Evolutionary conservation across 2,113 vertebrate genomes (phyloP), one percentile per base, ranked within the genome.

Genomic region (Columbina picui): DNA sequence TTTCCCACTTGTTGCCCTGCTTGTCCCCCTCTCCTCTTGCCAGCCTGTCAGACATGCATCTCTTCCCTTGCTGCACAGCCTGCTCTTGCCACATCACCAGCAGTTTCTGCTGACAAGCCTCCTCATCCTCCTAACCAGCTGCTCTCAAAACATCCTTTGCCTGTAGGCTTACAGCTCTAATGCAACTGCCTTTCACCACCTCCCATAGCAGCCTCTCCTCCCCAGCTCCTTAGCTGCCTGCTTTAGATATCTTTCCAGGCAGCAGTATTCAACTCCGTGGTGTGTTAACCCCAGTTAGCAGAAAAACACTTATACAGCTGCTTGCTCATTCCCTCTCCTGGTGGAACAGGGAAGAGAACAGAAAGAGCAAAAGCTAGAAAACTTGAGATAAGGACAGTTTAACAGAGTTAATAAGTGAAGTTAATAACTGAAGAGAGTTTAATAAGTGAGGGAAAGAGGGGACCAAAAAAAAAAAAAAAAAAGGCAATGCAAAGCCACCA

Each of bases 381-480:
- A 41, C 19, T 80, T 0, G 1, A 80, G 34, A 84, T 64, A 92
- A 92, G 34, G 29, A 64, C 7, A 64, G 19, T 11, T 77, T 47
- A 89, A 64, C n/a, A 12, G 12, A n/a, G 49, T 49, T 87, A 89
- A n/a, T 43, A 61, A 92, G 49, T 32, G 32, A 94, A 70, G n/a
- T 41, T 83, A 89, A 23, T 67, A 70, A 53, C 13, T 10, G 4
- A 87, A 87, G 61, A 29, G 6, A 55, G 21, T 50, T 87, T 49
- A 86, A 53, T 53, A 61, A 68, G 25, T 7, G 36, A 68, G 25
- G 6, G n/a, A 83, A 70, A 43, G 50, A 14, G 9, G 5, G 3
- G 3, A 49, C 22, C 3, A 5, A 2, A 19, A 8, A 4, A 2
- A 10, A 4, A 18, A 55, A 5, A 20, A 9, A 4, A 3, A 10